Percentiles rank a stretch among this genome's conserved stretches.
Conservation (phyloP, 2,113 vertebrate species). For the Amblyornis subalaris region DNA sequence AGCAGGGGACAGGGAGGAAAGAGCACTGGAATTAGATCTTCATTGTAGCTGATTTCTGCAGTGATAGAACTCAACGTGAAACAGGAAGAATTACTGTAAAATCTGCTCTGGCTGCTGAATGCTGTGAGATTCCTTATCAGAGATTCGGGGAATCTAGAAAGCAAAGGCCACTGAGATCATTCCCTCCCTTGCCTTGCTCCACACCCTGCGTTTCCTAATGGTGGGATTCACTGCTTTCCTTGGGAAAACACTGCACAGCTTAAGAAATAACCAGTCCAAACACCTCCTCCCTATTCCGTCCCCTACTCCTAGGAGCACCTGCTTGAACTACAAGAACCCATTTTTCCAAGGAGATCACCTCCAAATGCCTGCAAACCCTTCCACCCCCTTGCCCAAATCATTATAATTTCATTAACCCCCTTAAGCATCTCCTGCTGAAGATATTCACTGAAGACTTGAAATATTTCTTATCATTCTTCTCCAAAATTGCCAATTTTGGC, state of each 20-base stretch:
- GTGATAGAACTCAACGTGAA: not conserved
- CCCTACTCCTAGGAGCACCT: not conserved
- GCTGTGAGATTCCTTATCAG: not conserved
- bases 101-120: not conserved
- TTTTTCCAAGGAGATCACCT: not conserved
- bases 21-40: conserved; percentile 27
- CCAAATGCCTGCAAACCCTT: not conserved
- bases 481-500: not conserved
- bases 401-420: not conserved
- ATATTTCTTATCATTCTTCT: not conserved
- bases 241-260: not conserved
- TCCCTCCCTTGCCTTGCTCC: not conserved
- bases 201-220: fast-evolving
- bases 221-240: not conserved
- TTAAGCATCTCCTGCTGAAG: not conserved
- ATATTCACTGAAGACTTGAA: not conserved
- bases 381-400: not conserved
- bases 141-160: not conserved
- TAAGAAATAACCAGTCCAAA: not conserved
- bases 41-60: conserved; percentile 44
- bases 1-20: conserved; percentile 33
- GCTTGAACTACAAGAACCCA: not conserved
- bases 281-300: not conserved
- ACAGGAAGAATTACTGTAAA: not conserved
- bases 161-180: not conserved